These are phyloP conservation scores for Acanthisitta chloris DNA, from an alignment of 2,113 vertebrate species.

Conservation along the genomic window DNA sequence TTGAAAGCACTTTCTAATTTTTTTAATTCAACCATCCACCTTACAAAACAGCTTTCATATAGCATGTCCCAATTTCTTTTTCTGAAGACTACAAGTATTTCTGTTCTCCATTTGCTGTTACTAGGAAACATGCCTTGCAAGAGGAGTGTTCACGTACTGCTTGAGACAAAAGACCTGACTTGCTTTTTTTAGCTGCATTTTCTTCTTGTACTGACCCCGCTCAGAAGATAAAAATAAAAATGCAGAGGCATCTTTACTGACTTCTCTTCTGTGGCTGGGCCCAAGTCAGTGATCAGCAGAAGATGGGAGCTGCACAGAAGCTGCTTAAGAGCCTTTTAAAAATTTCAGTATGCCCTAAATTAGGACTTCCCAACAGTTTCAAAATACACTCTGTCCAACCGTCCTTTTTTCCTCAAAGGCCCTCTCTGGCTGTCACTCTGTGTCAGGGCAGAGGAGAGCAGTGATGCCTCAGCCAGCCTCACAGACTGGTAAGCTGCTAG, in stretches of 20 bases:
- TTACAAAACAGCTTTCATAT: neutral
- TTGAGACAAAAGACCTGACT: constrained; percentile 21
- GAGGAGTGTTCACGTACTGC: neutral
- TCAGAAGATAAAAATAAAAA: constrained; percentile 21
- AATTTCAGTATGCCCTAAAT: neutral
- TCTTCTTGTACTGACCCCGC: neutral
- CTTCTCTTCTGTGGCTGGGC: neutral
- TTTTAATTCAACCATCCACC: neutral
- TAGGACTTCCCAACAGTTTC: neutral
- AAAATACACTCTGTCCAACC: neutral
- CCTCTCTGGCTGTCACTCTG: rapidly evolving
- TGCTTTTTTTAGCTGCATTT: neutral
- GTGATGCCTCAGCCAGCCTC: rapidly evolving
- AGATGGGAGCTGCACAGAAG: neutral
- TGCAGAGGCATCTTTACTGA: neutral
- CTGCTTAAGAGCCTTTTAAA: neutral
- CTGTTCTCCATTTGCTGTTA: constrained; percentile 38
- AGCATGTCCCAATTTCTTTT: constrained; percentile 28
- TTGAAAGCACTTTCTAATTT: neutral
- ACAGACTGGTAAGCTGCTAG: rapidly evolving
- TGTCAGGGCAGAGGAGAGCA: neutral
- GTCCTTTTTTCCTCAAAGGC: neutral
- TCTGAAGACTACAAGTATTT: constrained; percentile 42
- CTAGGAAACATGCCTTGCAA: constrained; percentile 39
- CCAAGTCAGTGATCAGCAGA: neutral